Evolutionary conservation across 2,797 vertebrate genomes (phyloP), one percentile per base, ranked within the genome.

Genomic region (Darevskia nairensis): DNA sequence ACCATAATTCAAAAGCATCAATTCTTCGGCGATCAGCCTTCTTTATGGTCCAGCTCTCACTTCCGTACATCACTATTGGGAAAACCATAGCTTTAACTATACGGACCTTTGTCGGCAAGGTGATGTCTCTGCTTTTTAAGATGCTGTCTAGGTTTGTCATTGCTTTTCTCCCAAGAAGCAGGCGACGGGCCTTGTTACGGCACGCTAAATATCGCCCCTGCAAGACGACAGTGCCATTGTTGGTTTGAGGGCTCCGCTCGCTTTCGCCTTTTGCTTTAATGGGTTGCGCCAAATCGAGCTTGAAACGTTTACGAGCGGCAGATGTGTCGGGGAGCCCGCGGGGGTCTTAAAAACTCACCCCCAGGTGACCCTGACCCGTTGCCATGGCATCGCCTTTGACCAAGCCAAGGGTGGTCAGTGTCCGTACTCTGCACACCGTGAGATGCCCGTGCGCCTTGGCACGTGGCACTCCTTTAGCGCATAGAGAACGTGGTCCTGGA

Each of bases 201-300:
- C 32, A 79, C 25, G 2, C 27, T 32, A 68, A 80, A 81, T 4
- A 2, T 13, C 21, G 11, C 46, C 61, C n/a, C 39, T 46, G 50
- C 13, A 55, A 86, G 85, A 50, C 9, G n/a, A 23, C 17, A 1
- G 23, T 0, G 0, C 0, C 0, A 0, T 6, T n/a, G 2, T 46
- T 25, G 64, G 0, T 44, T 17, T 75, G 80, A 50, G 71, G 29
- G 78, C 19, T 72, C 81, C 82, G 13, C 50, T 55, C 50, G 39
- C 46, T 11, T 3, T 55, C 3, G 77, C 25, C n/a, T 80, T 55
- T 46, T 8, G 32, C 23, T 32, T 69, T 11, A 5, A 59, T 81
- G 6, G 4, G 1, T 79, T 86, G 85, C 17, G 2, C 50, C n/a
- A 69, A 85, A 11, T 83, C 5, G n/a, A 61, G 2, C 78, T 85